A percentile compares a stretch with the other conserved stretches of the same genome.
phyloP scores from a whole-genome alignment of 37 sponge, comb jelly and placozoan species.

The Aplysina aerophoba region DNA sequence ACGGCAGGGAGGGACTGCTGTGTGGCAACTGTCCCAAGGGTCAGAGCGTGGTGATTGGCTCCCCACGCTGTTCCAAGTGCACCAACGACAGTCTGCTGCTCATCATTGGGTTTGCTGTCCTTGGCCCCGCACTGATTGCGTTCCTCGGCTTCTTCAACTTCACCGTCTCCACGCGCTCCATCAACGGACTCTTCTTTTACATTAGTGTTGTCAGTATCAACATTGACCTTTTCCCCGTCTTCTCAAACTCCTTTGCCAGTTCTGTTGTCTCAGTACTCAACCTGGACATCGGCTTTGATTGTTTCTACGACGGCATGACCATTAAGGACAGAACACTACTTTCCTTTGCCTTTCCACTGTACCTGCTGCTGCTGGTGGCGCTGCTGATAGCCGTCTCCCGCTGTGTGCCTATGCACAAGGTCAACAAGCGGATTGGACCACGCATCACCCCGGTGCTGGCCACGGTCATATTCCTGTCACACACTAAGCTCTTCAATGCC shows the following conservation, averaged over 20 bases:
- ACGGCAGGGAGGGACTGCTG: slow-evolving; percentile 38
- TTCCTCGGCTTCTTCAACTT: slow-evolving; percentile 27
- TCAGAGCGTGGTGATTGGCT: slow-evolving; percentile 44
- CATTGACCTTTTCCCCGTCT: slow-evolving; percentile 2
- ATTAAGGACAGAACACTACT: slow-evolving; percentile 31
- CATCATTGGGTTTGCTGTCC: slow-evolving; percentile 20
- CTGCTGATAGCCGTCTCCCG: neutral
- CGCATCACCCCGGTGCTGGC: slow-evolving; percentile 39
- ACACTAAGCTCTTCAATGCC: slow-evolving; percentile 19
- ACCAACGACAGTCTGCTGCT: neutral
- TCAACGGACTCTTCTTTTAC: slow-evolving; percentile 59
- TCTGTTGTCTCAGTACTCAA: slow-evolving; percentile 36
- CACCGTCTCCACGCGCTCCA: slow-evolving; percentile 33
- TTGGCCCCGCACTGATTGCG: slow-evolving; percentile 33
- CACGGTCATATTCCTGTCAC: slow-evolving; percentile 36
- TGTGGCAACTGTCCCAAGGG: slow-evolving; percentile 45
- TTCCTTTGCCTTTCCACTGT: slow-evolving; percentile 45
- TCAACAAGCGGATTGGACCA: slow-evolving; percentile 13
- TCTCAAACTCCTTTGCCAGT: neutral
- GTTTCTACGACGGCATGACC: slow-evolving; percentile 47
- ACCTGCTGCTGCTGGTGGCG: slow-evolving; percentile 28
- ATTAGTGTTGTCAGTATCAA: slow-evolving; percentile 42
- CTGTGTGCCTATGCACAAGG: neutral
- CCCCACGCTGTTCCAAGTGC: slow-evolving; percentile 27
- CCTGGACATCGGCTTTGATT: slow-evolving; percentile 39